phyloP scores from a whole-genome alignment of 2,113 vertebrate species.

The Cnemophilus loriae region DNA sequence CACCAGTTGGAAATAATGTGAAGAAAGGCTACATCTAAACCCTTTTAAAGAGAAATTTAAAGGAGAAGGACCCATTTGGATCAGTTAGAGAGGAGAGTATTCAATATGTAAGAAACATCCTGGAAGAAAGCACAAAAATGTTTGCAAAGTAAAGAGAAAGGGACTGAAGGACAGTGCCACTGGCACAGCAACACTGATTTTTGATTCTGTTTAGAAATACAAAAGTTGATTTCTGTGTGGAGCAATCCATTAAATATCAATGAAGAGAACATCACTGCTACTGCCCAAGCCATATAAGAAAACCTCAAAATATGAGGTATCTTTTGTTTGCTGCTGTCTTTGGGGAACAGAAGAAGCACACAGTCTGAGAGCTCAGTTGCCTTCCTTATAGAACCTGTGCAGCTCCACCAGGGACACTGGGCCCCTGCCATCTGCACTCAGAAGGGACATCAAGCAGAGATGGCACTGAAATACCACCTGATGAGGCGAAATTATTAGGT shows the following conservation, averaged over 20 bases:
- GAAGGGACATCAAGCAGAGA: not conserved
- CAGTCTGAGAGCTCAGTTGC: not conserved
- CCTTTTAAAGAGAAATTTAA: not conserved
- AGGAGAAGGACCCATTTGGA: not conserved
- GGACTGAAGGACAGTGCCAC: not conserved
- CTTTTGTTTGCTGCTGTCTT: not conserved
- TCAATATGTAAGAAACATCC: not conserved
- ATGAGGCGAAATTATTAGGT: not conserved
- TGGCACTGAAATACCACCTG: not conserved
- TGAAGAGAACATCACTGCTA: not conserved
- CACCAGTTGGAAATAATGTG: not conserved
- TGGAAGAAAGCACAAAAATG: not conserved
- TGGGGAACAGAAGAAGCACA: not conserved
- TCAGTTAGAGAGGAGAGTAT: not conserved
- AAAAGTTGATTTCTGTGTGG: not conserved
- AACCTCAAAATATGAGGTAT: not conserved
- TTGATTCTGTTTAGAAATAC: not conserved
- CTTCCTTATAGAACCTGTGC: not conserved
- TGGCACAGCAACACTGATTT: not conserved
- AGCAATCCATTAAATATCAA: not conserved
- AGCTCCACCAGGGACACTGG: rapidly evolving
- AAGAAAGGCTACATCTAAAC: not conserved
- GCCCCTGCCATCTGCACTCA: rapidly evolving
- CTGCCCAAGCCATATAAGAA: not conserved
- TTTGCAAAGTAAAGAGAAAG: not conserved